Percentiles rank a stretch among this genome's conserved stretches.
phyloP scores from a whole-genome alignment of 2,113 vertebrate genomes.

The Amphiprion ocellaris region DNA sequence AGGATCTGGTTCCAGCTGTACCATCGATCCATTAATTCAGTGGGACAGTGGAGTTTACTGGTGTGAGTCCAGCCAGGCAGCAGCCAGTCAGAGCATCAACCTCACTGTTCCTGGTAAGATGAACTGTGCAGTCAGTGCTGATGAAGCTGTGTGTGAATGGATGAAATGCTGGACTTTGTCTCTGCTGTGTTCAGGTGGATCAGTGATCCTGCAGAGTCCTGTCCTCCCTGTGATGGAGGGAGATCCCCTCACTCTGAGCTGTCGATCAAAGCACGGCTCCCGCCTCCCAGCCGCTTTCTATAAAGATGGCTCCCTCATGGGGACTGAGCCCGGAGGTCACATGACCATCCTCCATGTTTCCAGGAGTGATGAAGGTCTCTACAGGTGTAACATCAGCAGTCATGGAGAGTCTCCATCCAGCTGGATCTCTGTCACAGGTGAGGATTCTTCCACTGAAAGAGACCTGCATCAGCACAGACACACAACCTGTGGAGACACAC shows the following conservation, averaged over 20 bases:
- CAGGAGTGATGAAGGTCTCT: no score
- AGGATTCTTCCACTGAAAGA: neutral
- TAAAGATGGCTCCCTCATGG: neutral
- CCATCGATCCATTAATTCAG: neutral
- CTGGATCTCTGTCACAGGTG: slow-evolving; percentile 26
- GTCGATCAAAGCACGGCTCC: neutral
- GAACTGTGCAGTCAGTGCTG: neutral
- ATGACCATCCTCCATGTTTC: neutral
- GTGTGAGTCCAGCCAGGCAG: slow-evolving; percentile 42
- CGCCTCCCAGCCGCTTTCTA: neutral
- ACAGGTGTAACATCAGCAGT: no score
- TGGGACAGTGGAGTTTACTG: slow-evolving; percentile 25
- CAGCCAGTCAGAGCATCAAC: slow-evolving; percentile 11
- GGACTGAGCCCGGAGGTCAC: neutral
- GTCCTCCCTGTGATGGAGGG: slow-evolving; percentile 25
- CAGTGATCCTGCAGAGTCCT: no score
- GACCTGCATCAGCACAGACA: neutral
- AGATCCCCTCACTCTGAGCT: neutral
- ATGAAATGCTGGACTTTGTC: slow-evolving; percentile 8
- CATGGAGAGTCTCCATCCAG: slow-evolving; percentile 21
- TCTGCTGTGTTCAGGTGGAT: neutral
- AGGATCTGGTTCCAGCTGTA: slow-evolving; percentile 16
- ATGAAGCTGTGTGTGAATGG: slow-evolving; percentile 3
- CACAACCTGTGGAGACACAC: no score
- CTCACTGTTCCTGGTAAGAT: slow-evolving; percentile 38